Evolutionary conservation across 2,888 invertebrate genomes (phyloP).

Genomic region (Pteria penguin): DNA sequence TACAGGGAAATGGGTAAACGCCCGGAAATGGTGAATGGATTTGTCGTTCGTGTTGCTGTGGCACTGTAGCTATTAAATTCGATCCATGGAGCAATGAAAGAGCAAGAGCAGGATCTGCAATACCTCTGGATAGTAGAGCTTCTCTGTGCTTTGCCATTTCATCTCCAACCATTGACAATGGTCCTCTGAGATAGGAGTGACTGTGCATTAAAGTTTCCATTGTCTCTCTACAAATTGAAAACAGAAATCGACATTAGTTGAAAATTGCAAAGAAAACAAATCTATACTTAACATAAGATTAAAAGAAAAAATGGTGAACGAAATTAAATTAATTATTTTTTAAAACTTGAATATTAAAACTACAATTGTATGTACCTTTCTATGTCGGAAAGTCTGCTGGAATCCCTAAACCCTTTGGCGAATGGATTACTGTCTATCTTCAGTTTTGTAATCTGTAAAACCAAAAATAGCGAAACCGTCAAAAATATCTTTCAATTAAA

Average conservation of each 20-base stretch:
- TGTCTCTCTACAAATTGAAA: slow-evolving; percentile 48
- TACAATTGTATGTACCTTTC: slow-evolving; percentile 77
- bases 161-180: slow-evolving; percentile 51
- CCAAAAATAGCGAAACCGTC: too few species aligned
- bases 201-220: slow-evolving; percentile 56
- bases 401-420: slow-evolving; percentile 98
- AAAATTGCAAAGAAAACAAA: too few species aligned
- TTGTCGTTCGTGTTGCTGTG: slow-evolving; percentile 12
- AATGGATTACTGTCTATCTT: slow-evolving; percentile 99
- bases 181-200: slow-evolving; percentile 47
- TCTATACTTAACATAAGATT: too few species aligned
- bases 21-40: slow-evolving; percentile 12
- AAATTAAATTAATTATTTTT: too few species aligned
- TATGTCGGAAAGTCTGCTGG: slow-evolving; percentile 87
- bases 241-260: too few species aligned
- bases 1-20: slow-evolving; percentile 10
- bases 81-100: slow-evolving; percentile 26
- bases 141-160: slow-evolving; percentile 49
- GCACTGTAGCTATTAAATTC: slow-evolving; percentile 13
- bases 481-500: too few species aligned
- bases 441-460: slow-evolving; percentile 92
- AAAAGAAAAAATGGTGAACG: too few species aligned
- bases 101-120: slow-evolving; percentile 30
- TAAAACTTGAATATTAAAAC: too few species aligned
- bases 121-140: slow-evolving; percentile 19